Evolutionary conservation across 35 echinoderm and acorn worm genomes (phyloP), one percentile per base, ranked within the genome.

Genomic region (Hemicentrotus pulcherrimus): DNA sequence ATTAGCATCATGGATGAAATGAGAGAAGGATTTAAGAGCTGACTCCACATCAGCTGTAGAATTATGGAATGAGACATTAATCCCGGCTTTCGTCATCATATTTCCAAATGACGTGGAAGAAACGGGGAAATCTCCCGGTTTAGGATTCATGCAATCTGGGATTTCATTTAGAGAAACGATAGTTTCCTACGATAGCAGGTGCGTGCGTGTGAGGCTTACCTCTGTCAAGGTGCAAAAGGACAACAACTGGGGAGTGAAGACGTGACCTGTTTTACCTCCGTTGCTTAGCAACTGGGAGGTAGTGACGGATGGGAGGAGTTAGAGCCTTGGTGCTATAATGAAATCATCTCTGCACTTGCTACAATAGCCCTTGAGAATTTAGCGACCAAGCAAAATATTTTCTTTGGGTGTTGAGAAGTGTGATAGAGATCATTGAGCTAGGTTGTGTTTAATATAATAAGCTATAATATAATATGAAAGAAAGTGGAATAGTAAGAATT

Each of bases 181-280:
- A 8, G 65, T 78, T 78, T 78, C 65, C 65, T 78, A 22, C 65
- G 28, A n/a, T 78, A 78, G 65, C 65, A 78, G 65, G 65, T 78
- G 19, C n/a, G 65, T 78, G 65, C 22, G 65, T 78, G 65, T 28
- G 7, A 8, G 65, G 65, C 65, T 78, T 78, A 78, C 15, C 65
- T 78, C 65, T 78, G 65, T 28, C 65, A 78, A 78, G 65, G 65
- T 28, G 65, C 65, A 28, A 78, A 78, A 78, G 28, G 22, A 78
- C 65, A 78, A n/a, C 65, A 78, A 22, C 65, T 78, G 65, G 65
- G 65, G 65, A 78, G 65, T 78, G 65, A 78, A 78, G 65, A 78
- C 65, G 22, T 78, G 65, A 78, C 65, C 65, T 28, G 22, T 78
- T 78, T 78, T 78, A 78, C 65, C 65, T 78, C 65, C 6, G 65